Evolutionary conservation across 2,797 vertebrate genomes (phyloP).

Genomic region (Philypnodon macrostomus): DNA sequence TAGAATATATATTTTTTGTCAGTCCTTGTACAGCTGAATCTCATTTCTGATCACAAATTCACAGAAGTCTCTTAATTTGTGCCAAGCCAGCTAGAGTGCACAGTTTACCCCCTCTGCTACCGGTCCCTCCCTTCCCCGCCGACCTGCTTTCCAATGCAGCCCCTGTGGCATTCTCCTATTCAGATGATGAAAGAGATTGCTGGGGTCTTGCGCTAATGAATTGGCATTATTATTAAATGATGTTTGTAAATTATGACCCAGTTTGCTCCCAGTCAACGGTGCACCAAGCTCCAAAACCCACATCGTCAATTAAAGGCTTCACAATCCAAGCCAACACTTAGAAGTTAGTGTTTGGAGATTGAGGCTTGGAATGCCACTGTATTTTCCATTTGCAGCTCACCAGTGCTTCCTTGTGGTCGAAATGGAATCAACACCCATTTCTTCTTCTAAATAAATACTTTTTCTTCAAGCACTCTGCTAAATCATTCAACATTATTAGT

Average conservation of each 20-base stretch:
- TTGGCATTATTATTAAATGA: conserved; percentile 79
- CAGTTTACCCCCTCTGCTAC: conserved; percentile 51
- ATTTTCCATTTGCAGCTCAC: conserved; percentile 53
- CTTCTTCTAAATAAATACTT: neutral
- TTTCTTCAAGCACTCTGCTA: neutral
- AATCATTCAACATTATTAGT: neutral
- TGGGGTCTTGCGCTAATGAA: conserved; percentile 73
- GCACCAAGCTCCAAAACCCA: conserved; percentile 50
- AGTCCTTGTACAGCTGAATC: conserved; percentile 28
- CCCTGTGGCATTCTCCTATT: conserved; percentile 61
- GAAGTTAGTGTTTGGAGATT: conserved; percentile 23
- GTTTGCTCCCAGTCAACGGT: conserved; percentile 61
- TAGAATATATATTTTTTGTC: conserved; percentile 18
- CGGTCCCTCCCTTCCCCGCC: conserved; percentile 8
- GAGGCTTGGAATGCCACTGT: conserved; percentile 9
- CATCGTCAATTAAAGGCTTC: conserved; percentile 58
- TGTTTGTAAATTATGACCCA: conserved; percentile 76
- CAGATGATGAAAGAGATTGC: conserved; percentile 74
- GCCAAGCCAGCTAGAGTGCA: conserved; percentile 23
- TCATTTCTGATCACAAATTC: conserved; percentile 55
- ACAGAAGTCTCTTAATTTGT: conserved; percentile 38
- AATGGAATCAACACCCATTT: neutral
- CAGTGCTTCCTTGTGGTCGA: conserved; percentile 56
- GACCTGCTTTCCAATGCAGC: conserved; percentile 56
- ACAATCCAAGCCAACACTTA: conserved; percentile 25